A percentile compares a stretch with the other conserved stretches of the same genome.
These are phyloP conservation scores for Bufo gargarizans DNA, from an alignment of 2,113 vertebrate species.

Conservation along the genomic window DNA sequence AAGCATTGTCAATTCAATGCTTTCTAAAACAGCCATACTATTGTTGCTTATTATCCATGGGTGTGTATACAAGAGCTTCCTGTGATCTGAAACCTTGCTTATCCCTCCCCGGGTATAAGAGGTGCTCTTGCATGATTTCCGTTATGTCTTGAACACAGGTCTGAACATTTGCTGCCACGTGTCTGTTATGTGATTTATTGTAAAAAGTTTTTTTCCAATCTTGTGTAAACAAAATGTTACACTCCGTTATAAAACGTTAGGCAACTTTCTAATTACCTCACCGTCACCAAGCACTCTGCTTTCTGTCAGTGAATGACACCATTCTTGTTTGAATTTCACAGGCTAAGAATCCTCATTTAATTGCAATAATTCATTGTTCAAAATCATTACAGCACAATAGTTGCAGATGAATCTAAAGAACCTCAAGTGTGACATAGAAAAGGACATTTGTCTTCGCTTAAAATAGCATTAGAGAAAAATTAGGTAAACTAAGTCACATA, in stretches of 20 bases:
- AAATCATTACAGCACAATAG: no score
- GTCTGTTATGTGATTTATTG: background rate
- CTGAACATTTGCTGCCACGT: slow-evolving; percentile 14
- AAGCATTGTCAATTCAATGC: background rate
- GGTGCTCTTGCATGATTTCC: background rate
- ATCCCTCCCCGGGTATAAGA: background rate
- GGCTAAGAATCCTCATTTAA: background rate
- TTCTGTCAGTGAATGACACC: background rate
- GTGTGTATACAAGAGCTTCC: slow-evolving; percentile 37
- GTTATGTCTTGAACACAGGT: background rate
- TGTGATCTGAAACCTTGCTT: background rate
- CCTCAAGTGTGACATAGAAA: no score
- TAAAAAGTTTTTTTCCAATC: background rate
- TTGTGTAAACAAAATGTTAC: background rate
- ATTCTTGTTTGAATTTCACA: background rate
- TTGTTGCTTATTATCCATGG: slow-evolving; percentile 24
- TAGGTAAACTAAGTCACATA: no score
- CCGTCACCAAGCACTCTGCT: background rate
- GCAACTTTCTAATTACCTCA: background rate
- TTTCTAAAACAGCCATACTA: background rate
- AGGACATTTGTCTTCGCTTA: no score
- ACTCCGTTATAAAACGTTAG: background rate
- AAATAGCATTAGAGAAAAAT: no score
- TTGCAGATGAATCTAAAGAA: no score
- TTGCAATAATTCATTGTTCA: background rate